A percentile compares a stretch with the other conserved stretches of the same genome.
These are phyloP conservation scores for Merluccius polli DNA, from an alignment of 2,797 vertebrate species.

Conservation along the genomic window DNA sequence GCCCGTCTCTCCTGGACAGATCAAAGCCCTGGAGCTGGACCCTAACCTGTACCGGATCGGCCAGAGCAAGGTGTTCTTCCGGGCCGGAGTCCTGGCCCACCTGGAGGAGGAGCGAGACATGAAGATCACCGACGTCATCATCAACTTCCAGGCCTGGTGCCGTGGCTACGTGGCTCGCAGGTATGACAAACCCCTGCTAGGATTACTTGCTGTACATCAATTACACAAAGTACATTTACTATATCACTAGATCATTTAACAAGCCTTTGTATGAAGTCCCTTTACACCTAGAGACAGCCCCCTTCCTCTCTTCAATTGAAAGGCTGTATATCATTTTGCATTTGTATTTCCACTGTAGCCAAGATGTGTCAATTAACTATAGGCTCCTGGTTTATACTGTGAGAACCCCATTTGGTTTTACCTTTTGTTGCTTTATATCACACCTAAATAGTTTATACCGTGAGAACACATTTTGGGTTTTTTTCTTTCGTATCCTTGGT, in stretches of 20 bases:
- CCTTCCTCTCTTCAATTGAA: not conserved
- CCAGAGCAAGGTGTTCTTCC: constrained; percentile 98
- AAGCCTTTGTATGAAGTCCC: not conserved
- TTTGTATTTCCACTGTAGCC: not conserved
- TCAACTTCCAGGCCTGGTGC: constrained; percentile 97
- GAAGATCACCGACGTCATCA: constrained; percentile 99
- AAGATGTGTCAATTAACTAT: not conserved
- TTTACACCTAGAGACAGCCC: not conserved
- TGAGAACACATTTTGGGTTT: not conserved
- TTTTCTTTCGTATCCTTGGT: not conserved
- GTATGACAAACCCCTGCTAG: constrained; percentile 66
- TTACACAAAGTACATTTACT: not conserved
- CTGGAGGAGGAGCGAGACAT: constrained; percentile 96
- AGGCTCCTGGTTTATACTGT: no score
- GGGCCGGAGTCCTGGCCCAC: constrained; percentile 94
- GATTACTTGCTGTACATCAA: not conserved
- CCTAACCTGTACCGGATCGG: constrained; percentile 93
- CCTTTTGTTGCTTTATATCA: no score
- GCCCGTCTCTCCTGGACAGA: constrained; percentile 61
- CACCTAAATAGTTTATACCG: no score
- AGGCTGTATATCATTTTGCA: not conserved
- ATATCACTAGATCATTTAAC: not conserved
- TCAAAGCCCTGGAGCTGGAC: constrained; percentile 94
- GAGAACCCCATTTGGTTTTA: not conserved
- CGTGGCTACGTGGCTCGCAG: constrained; percentile 94